Evolutionary conservation across 2,113 vertebrate genomes (phyloP).

Genomic region (Galeopterus variegatus): DNA sequence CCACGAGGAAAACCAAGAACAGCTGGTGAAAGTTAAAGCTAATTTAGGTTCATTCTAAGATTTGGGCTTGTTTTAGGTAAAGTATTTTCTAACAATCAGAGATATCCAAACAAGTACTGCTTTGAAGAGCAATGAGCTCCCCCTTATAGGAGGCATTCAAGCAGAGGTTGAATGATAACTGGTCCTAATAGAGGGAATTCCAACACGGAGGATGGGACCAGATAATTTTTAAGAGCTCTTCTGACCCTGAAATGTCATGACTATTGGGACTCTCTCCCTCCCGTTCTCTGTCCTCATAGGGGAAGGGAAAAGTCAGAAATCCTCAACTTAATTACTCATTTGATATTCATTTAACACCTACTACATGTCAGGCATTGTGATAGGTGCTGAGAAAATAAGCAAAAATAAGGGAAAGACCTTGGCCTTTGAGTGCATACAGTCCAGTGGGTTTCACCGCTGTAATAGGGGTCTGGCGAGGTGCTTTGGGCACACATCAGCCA

Average conservation of each 20-base stretch:
- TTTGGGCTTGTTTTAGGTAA: slow-evolving; percentile 46
- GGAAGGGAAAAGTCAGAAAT: slow-evolving; percentile 33
- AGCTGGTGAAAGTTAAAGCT: slow-evolving; percentile 26
- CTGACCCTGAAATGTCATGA: background rate
- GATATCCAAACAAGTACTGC: background rate
- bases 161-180: background rate
- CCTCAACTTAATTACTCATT: background rate
- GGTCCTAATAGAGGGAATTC: background rate
- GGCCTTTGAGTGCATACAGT: background rate
- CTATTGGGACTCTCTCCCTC: background rate
- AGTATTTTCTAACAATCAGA: slow-evolving; percentile 54
- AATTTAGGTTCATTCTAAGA: slow-evolving; percentile 41
- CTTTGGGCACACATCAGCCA: background rate
- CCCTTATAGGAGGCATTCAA: slow-evolving; percentile 15
- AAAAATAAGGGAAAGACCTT: slow-evolving; percentile 21
- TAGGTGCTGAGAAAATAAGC: slow-evolving; percentile 53
- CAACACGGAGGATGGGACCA: background rate
- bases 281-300: slow-evolving; percentile 1
- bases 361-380: background rate
- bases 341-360: slow-evolving; percentile 9
- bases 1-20: slow-evolving; percentile 24
- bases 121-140: slow-evolving; percentile 46
- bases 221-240: background rate
- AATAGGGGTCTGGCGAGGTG: background rate
- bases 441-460: background rate